These are phyloP conservation scores for Mellilla xanthometata DNA, from an alignment of 2,888 invertebrate genomes.

Conservation along the genomic window DNA sequence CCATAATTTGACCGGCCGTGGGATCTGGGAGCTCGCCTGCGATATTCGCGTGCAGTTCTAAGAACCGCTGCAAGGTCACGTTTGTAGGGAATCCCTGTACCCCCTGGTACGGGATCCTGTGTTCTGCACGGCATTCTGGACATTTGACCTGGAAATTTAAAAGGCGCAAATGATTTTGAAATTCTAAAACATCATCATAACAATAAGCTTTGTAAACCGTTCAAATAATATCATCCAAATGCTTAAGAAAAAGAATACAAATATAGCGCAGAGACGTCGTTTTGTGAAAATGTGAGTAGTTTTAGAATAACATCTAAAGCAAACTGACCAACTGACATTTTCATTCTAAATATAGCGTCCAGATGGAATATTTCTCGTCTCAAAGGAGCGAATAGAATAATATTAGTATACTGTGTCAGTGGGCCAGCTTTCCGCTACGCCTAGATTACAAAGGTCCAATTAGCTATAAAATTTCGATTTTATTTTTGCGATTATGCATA, in stretches of 20 bases:
- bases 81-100: slow-evolving; percentile 97
- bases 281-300: too few relatives aligned
- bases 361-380: slow-evolving; percentile 1
- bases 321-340: slow-evolving; percentile 3
- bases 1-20: slow-evolving; percentile 95
- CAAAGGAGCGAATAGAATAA: background rate
- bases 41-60: slow-evolving; percentile 96
- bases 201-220: too few relatives aligned
- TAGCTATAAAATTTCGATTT: too few relatives aligned
- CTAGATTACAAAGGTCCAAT: background rate
- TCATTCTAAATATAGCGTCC: background rate
- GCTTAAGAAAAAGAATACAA: too few relatives aligned
- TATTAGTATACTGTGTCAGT: slow-evolving; percentile 1
- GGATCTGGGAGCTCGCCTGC: slow-evolving; percentile 96
- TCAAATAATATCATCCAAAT: too few relatives aligned
- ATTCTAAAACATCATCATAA: too few relatives aligned
- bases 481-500: too few relatives aligned
- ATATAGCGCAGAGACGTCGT: too few relatives aligned
- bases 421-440: background rate
- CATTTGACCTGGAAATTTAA: slow-evolving; percentile 90
- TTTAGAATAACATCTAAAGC: too few relatives aligned
- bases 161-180: too few relatives aligned
- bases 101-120: slow-evolving; percentile 97
- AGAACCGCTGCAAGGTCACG: slow-evolving; percentile 96
- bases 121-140: slow-evolving; percentile 98